Evolutionary conservation across 2,797 vertebrate species (phyloP), one percentile per base, ranked within the genome.

Genomic region (Sarcoramphus papa): DNA sequence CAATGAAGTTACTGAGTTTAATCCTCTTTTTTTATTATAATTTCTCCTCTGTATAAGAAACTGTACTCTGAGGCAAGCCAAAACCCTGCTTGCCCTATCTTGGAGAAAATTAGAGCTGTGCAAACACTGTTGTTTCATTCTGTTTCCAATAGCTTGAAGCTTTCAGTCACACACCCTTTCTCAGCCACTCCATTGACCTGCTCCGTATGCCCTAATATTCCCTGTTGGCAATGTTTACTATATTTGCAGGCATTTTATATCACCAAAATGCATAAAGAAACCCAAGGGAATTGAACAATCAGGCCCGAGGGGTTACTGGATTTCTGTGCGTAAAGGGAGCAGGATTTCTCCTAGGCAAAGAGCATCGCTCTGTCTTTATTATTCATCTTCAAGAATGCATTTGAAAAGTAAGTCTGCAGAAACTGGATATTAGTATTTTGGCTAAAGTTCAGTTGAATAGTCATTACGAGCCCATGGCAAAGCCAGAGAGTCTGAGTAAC

Each of bases 71-170:
- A 82, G 45, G 31, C 15, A 74, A 93, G 56, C 35, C 47, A 87
- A 84, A 92, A 70, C 50, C 11, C 41, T 85, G 20, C 53, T 84
- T 92, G 56, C 12, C 45, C 45, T 45, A 3, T 70, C 64, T 81
- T 62, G 45, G 45, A 83, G 53, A 83, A 93, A 93, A 91, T 54
- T 47, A 1, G 17, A 73, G 25, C 70, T 86, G 12, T 73, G 64
- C 48, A 79, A 84, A 93, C 10, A 41, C 5, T 59, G 22, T 59
- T 93, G 35, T 85, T 97, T 85, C 70, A 54, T 83, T 82, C 40
- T 79, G 37, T 77, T 97, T 91, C 64, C 45, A 92, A 83, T 68
- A 88, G 53, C 92, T 88, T 73, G 69, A 85, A 90, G 91, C 92
- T 77, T 77, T 93, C 45, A 62, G 64, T 92, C 35, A 54, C 56